Percentiles rank a stretch among this genome's conserved stretches.
These are phyloP conservation scores for Conus canariensis DNA, from an alignment of 2,888 invertebrate genomes.

Conservation along the genomic window DNA sequence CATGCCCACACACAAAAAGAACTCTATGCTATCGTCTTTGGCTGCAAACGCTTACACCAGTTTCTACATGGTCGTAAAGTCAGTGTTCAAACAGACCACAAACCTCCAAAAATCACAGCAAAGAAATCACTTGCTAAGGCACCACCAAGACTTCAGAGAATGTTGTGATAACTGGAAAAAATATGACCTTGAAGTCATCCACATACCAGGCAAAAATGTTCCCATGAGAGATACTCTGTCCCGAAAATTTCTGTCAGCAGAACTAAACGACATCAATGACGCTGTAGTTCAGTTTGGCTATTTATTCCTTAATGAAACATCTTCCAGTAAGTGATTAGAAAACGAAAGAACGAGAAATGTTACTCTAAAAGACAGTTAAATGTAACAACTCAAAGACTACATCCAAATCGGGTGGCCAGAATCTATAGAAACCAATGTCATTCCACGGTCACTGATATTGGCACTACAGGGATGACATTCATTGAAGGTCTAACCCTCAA, in stretches of 20 bases:
- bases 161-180: not conserved
- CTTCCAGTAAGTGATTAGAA: too few relatives aligned
- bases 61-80: slow-evolving; percentile 17
- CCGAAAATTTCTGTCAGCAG: not conserved
- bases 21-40: slow-evolving; percentile 6
- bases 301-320: too few relatives aligned
- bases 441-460: not conserved
- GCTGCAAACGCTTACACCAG: slow-evolving; percentile 28
- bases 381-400: not conserved
- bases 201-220: not conserved
- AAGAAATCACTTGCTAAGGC: not conserved
- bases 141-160: not conserved
- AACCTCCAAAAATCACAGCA: slow-evolving; percentile 30
- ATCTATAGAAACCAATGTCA: not conserved
- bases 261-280: not conserved
- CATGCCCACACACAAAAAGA: slow-evolving; percentile 2
- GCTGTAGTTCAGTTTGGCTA: too few relatives aligned
- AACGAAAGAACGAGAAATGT: not conserved
- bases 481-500: too few relatives aligned
- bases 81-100: slow-evolving; percentile 35
- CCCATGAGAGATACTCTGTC: not conserved
- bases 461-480: not conserved
- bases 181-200: not conserved
- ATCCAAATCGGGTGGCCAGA: not conserved
- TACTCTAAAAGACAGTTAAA: not conserved